phyloP scores from a whole-genome alignment of 1,140 invertebrate species.

The Plectus sambesii region DNA sequence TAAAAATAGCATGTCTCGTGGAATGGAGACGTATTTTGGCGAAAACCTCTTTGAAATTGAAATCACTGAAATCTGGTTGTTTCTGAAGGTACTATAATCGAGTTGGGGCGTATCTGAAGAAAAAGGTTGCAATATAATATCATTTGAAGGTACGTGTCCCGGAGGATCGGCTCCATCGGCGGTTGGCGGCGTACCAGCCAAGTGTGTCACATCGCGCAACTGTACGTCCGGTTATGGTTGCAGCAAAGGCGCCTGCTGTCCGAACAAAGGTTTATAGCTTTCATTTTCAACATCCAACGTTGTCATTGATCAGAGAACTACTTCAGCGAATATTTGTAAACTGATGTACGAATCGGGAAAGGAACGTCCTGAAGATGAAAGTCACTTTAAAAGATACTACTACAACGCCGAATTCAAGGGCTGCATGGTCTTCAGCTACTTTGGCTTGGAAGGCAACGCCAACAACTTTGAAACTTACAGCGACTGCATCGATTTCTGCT shows the following conservation, averaged over 20 bases:
- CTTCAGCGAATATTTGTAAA: slow-evolving; percentile 34
- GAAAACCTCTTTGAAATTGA: background rate
- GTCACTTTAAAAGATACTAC: slow-evolving; percentile 39
- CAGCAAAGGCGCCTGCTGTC: slow-evolving; percentile 32
- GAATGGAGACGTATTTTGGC: too few relatives aligned
- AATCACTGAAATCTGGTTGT: background rate
- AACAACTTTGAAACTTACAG: slow-evolving; percentile 44
- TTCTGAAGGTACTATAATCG: background rate
- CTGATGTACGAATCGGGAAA: slow-evolving; percentile 41
- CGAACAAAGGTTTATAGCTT: slow-evolving; percentile 33
- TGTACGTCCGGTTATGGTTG: slow-evolving; percentile 40
- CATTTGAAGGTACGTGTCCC: too few relatives aligned
- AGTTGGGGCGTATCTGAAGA: slow-evolving; percentile 7
- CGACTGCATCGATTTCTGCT: slow-evolving; percentile 57
- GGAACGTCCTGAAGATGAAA: slow-evolving; percentile 28
- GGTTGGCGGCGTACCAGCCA: too few relatives aligned
- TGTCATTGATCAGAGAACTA: slow-evolving; percentile 1
- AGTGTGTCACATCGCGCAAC: slow-evolving; percentile 32
- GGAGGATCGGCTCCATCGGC: too few relatives aligned
- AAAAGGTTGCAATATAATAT: too few relatives aligned
- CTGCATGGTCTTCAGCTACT: slow-evolving; percentile 43
- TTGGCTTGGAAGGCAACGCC: slow-evolving; percentile 37
- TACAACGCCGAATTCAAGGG: slow-evolving; percentile 34
- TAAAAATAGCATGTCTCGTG: too few relatives aligned
- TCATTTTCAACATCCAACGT: slow-evolving; percentile 9